phyloP scores from a whole-genome alignment of 2,113 vertebrate genomes.

The Megaleporinus macrocephalus region DNA sequence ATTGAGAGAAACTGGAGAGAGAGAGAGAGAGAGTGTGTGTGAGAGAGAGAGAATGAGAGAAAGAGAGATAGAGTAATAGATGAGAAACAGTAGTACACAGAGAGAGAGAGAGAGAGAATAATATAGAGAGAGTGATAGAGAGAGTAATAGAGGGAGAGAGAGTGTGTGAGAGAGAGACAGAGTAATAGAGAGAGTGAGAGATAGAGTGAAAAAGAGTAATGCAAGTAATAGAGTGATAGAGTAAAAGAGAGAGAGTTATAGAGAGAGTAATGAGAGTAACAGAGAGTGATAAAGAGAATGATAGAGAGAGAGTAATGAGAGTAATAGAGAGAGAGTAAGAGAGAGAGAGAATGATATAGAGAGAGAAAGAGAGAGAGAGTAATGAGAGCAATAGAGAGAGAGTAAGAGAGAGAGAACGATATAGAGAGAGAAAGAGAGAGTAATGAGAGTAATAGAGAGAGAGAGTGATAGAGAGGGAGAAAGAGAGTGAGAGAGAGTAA shows the following conservation, averaged over 20 bases:
- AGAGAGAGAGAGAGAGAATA: constrained; percentile 15
- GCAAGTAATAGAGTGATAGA: too few relatives aligned
- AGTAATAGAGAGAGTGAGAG: neutral
- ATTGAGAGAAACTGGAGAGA: neutral
- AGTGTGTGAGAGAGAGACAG: neutral
- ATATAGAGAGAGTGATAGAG: too few relatives aligned
- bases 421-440: constrained; percentile 6
- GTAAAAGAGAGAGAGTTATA: constrained; percentile 1
- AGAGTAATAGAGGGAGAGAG: constrained; percentile 7
- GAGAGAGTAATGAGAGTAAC: too few relatives aligned
- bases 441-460: neutral
- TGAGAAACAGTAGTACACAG: too few relatives aligned
- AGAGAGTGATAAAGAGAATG: too few relatives aligned
- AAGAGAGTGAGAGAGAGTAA: neutral
- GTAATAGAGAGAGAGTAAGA: constrained; percentile 12
- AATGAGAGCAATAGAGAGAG: too few relatives aligned
- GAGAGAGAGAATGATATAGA: neutral
- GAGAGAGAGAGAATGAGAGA: constrained; percentile 11
- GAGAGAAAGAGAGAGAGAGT: neutral
- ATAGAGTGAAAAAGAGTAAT: neutral
- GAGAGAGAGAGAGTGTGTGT: constrained; percentile 8
- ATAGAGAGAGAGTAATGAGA: constrained; percentile 10
- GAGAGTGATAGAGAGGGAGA: neutral
- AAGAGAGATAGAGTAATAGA: too few relatives aligned
- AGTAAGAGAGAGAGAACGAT: constrained; percentile 5